Evolutionary conservation across 1,140 invertebrate genomes (phyloP).

Genomic region (Papilio xuthus): DNA sequence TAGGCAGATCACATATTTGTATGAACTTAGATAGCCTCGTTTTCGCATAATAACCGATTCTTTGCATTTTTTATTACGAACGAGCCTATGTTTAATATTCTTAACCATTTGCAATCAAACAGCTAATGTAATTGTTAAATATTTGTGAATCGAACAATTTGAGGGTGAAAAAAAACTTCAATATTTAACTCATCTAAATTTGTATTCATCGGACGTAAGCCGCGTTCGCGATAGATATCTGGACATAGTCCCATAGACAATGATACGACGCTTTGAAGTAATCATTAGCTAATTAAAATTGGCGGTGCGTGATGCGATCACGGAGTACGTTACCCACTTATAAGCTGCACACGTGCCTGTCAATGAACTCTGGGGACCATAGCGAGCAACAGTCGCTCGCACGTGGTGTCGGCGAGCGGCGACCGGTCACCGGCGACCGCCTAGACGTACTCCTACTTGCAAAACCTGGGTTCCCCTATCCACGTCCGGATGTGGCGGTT

Average conservation of each 20-base stretch:
- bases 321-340: conserved; percentile 72
- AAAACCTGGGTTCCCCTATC: not conserved
- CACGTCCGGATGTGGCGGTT: not conserved
- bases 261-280: conserved; percentile 61
- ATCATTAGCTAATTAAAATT: conserved; percentile 80
- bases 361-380: conserved; percentile 76
- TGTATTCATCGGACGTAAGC: conserved; percentile 57
- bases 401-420: conserved; percentile 55
- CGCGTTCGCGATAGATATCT: conserved; percentile 56
- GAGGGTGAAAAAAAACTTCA: conserved; percentile 24
- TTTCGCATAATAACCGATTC: conserved; percentile 53
- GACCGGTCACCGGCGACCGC: conserved; percentile 35
- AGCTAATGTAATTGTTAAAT: conserved; percentile 3
- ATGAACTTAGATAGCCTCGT: conserved; percentile 71
- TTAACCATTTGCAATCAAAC: conserved; percentile 8
- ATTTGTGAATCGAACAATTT: not conserved
- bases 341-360: conserved; percentile 79
- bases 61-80: conserved; percentile 47
- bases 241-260: conserved; percentile 62
- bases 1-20: conserved; percentile 69
- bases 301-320: conserved; percentile 75
- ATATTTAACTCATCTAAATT: conserved; percentile 46
- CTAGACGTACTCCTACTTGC: conserved; percentile 20
- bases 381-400: conserved; percentile 56
- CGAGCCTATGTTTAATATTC: conserved; percentile 31